Base-by-base conservation (phyloP, 2,888 invertebrate genomes). In the Atethmia centrago region DNA sequence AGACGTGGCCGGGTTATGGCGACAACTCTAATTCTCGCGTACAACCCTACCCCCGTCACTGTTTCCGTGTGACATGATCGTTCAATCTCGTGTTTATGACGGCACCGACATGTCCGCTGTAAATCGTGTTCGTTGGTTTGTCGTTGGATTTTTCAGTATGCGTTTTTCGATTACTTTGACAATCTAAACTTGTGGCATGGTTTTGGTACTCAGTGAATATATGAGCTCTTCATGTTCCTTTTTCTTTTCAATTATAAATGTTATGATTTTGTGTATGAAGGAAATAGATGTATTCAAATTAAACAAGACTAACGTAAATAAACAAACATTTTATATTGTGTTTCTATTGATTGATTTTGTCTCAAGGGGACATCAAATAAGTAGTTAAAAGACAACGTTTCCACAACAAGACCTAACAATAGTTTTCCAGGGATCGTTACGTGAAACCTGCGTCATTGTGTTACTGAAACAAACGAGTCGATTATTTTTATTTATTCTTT, bases 1-100 rank as follows among this genome's bases (percentile, higher is more conserved):
- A 86, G 75, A 74, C 80, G 59, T 72, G 73, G 75, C 74, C 78
- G 74, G 77, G 63, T 28, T 69, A 62, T 76, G 73, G 77, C 64
- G 81, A 85, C 80, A 85, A 64, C 74, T 74, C 75, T 87, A 85
- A 87, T 80, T 87, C 74, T 64, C 71, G 59, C 79, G 59, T 66
- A 69, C 70, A 80, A 66, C 75, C 75, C 56, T 70, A 83, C 87
- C 77, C 71, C 64, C 59, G 74, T 85, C 85, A 85, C 71, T 77
- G 78, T 80, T 81, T 79, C 77, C 74, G 75, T 76, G 51, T 69
- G 66, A 83, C 83, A 80, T 74, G 72, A 80, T 67, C 85, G 74
- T 85, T 87, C 85, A 85, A 86, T 85, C 76, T 77, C 75, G 71
- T 66, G 36, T 82, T 77, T 86, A 85, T 79, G 72, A 77, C 74